Evolutionary conservation across 2,888 invertebrate species (phyloP).

Genomic region (Coleophora flavipennella): DNA sequence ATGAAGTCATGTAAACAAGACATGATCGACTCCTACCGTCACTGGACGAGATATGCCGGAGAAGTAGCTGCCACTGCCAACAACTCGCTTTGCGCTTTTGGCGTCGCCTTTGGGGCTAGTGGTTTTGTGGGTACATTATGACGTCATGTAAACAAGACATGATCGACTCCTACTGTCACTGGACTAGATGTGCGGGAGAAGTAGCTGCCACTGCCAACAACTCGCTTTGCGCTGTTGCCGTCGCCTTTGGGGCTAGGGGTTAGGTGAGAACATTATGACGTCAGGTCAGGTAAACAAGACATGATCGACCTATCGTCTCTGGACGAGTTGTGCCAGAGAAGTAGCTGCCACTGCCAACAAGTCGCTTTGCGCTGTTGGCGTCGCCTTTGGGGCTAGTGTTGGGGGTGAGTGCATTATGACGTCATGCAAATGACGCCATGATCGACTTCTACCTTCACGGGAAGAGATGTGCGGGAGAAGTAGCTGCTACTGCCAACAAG

Average conservation of each 20-base stretch:
- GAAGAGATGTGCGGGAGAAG: conserved; percentile 97
- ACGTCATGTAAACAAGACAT: too few species aligned
- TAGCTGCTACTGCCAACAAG: conserved; percentile 97
- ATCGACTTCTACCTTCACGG: conserved; percentile 94
- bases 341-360: conserved; percentile 98
- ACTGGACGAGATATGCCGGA: too few species aligned
- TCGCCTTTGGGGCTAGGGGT: conserved; percentile 95
- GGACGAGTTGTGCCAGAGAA: conserved; percentile 98
- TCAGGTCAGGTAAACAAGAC: conserved; percentile 97
- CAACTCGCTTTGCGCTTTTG: too few species aligned
- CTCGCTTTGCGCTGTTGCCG: conserved; percentile 95
- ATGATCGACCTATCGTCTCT: conserved; percentile 96
- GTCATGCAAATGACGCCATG: too few species aligned
- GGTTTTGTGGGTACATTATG: too few species aligned
- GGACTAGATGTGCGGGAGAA: conserved; percentile 95
- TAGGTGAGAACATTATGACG: conserved; percentile 99
- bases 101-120: background rate
- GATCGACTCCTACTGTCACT: conserved; percentile 74
- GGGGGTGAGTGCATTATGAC: conserved; percentile 74
- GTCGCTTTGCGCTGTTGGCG: conserved; percentile 95
- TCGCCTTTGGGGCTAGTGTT: conserved; percentile 95
- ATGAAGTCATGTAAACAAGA: too few species aligned
- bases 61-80: too few species aligned
- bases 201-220: conserved; percentile 98
- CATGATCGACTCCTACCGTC: too few species aligned